Evolutionary conservation across 2,797 vertebrate species (phyloP), one percentile per base, ranked within the genome.

Genomic region (Lepilemur septentrionalis): DNA sequence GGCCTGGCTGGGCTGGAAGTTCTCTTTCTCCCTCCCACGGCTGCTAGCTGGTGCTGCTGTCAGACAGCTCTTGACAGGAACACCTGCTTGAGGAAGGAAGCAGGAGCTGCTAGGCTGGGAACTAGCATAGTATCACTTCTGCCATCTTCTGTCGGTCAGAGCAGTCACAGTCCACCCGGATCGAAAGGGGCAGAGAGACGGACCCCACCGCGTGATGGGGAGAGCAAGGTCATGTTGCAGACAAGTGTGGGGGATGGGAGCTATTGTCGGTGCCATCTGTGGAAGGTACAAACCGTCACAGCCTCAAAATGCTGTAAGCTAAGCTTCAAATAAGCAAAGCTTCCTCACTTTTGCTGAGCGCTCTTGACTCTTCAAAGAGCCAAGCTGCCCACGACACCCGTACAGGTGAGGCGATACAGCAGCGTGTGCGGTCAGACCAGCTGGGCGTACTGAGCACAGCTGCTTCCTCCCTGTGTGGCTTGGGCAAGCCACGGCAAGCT

Each of bases 381-480:
- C 65, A 73, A 0, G 28, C 7, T 79, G 43, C 70, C 25, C n/a
- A 14, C 43, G 6, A n/a, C 28, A 6, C 13, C 55, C 43, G 73
- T 2, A 12, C 0, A 11, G 20, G 0, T 2, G n/a, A 43, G 55
- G 52, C 18, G 11, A 32, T 25, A 28, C 4, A 1, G 22, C 13
- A 6, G 25, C 8, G 4, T 2, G 6, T 4, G 18, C 30, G 30
- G 41, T 50, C 50, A 38, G 73, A 22, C 15, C 50, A 9, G 25
- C 80, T 30, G 28, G 46, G 38, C 20, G 22, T 9, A 22, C 38
- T 22, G 50, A 23, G n/a, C 14, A 4, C 69, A 23, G n/a, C 41
- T 18, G 32, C 61, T 59, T 69, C 50, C 61, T 86, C 48, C 69
- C 63, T 76, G 43, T 32, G 32, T 3, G 38, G 8, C n/a, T 17